Conservation (phyloP, 2,888 invertebrate species). For the Conops quadrifasciatus region DNA sequence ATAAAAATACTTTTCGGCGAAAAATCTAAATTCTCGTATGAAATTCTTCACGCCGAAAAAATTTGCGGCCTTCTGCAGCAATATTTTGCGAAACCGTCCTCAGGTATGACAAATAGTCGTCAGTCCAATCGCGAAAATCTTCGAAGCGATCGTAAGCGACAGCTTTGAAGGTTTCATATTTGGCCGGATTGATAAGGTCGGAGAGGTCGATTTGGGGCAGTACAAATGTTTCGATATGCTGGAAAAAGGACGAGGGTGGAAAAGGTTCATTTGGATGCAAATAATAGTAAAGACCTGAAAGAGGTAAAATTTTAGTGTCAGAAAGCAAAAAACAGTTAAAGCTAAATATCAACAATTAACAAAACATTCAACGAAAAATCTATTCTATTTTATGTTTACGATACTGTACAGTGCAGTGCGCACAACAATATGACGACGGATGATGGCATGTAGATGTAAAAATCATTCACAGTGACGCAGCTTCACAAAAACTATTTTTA, state of each 20-base stretch:
- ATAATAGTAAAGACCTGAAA: conserved; percentile 62
- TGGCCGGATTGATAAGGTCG: conserved; percentile 51
- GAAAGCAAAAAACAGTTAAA: conserved; percentile 38
- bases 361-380: conserved; percentile 4
- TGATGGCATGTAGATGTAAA: background rate
- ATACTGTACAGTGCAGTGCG: conserved; percentile 15
- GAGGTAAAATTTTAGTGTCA: conserved; percentile 14
- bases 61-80: conserved; percentile 66
- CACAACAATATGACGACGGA: conserved; percentile 16
- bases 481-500: conserved; percentile 24
- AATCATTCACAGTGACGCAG: background rate
- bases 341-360: conserved; percentile 32
- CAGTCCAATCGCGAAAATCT: conserved; percentile 66
- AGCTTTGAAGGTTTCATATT: conserved; percentile 65
- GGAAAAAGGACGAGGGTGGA: conserved; percentile 58
- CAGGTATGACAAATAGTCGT: conserved; percentile 65
- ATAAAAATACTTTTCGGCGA: conserved; percentile 43
- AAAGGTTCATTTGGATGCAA: conserved; percentile 62
- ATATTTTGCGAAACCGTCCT: conserved; percentile 68
- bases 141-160: conserved; percentile 67
- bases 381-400: no score
- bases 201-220: conserved; percentile 54
- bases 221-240: conserved; percentile 50
- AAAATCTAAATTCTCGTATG: conserved; percentile 50
- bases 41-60: conserved; percentile 58